phyloP scores from a whole-genome alignment of 2,797 vertebrate species.

The Columba guinea region DNA sequence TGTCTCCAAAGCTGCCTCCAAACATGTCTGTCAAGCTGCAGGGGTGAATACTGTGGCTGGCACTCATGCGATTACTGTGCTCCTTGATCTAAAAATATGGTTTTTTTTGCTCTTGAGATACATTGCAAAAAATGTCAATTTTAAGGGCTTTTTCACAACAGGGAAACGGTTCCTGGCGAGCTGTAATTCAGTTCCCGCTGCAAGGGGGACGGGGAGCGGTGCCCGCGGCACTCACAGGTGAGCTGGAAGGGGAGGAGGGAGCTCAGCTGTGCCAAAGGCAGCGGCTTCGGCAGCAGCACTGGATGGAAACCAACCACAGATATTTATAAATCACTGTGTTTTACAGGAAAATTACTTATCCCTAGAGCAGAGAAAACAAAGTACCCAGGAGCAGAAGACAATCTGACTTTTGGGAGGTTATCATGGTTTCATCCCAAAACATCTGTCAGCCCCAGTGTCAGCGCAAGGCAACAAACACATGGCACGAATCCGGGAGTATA shows the following conservation, averaged over 20 bases:
- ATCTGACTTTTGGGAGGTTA: slow-evolving; percentile 11
- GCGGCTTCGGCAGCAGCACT: neutral
- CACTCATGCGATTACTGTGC: rapidly evolving
- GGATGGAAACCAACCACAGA: neutral
- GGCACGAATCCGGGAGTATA: neutral
- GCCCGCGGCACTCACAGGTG: neutral
- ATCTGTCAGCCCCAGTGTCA: slow-evolving; percentile 10
- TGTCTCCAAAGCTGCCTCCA: neutral
- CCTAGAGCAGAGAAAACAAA: neutral
- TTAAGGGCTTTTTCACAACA: neutral
- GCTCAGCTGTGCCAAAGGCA: neutral
- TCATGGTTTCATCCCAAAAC: neutral
- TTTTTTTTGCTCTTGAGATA: neutral
- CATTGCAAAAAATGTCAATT: neutral
- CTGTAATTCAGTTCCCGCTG: neutral
- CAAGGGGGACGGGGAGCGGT: rapidly evolving
- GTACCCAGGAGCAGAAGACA: neutral
- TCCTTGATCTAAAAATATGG: neutral
- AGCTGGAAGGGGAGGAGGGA: slow-evolving; percentile 2
- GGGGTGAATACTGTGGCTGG: neutral
- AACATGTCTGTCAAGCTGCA: neutral
- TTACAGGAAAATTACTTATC: neutral
- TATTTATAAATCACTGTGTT: neutral
- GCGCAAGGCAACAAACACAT: neutral
- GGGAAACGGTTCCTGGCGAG: neutral